Base-by-base conservation (phyloP, 2,113 vertebrate species). In the Otocyon megalotis region DNA sequence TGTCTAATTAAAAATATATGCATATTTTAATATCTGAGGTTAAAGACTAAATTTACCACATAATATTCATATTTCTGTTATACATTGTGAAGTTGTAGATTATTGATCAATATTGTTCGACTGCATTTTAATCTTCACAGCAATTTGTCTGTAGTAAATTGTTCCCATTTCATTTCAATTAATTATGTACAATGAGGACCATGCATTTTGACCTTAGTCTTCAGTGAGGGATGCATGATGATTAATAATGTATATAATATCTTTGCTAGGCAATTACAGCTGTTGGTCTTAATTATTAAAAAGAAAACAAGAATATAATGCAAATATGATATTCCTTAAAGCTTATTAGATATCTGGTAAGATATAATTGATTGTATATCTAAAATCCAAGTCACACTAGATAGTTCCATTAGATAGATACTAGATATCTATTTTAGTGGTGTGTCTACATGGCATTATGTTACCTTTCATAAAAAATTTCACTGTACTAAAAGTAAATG, bases 91-190 rank as follows among this genome's bases (percentile, higher is more conserved):
- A 82, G 30, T 48, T 94, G 85, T 48, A 54, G 22, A 67, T 20
- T 88, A 58, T 8, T 88, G 37, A 86, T 89, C 48, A 76, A 65
- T 90, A 87, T 16, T 69, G 14, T 7, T 48, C 35, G 53, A 14
- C 6, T 86, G 8, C 2, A 80, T 69, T 84, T 97, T 95, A 19
- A 83, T 74, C 50, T 80, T 88, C 32, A 79, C 17, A 96, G 15
- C 16, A 96, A 89, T 96, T 93, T 89, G 14, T 86, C 72, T 53
- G 6, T 63, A 62, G 20, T 86, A 54, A 82, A 87, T 94, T 86
- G 48, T 4, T 50, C 30, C 86, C 89, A 79, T 96, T 96, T 97
- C n/a, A 77, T 88, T 94, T 93, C 30, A 88, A 72, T 96, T 82
- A 95, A 84, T 92, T 89, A 60, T 79, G 0, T 92, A 37, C 60